phyloP scores from a whole-genome alignment of 2,113 vertebrate species.

The Argyrosomus japonicus region DNA sequence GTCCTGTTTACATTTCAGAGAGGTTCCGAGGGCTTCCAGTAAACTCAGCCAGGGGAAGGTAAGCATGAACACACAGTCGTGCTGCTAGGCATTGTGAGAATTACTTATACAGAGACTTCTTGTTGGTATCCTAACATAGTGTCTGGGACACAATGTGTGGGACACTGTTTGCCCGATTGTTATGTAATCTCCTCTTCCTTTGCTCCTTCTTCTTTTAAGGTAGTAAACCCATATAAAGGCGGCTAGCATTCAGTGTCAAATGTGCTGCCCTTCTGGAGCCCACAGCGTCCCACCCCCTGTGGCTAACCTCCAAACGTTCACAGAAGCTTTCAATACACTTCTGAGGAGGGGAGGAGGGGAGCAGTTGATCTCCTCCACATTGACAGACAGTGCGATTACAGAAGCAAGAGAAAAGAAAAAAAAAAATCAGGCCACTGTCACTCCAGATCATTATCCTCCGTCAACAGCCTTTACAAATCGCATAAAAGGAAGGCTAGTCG shows the following conservation, averaged over 20 bases:
- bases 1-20: slow-evolving; percentile 79
- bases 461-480: slow-evolving; percentile 71
- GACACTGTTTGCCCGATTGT: slow-evolving; percentile 55
- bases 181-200: slow-evolving; percentile 61
- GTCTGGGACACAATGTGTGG: slow-evolving; percentile 26
- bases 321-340: slow-evolving; percentile 59
- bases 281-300: slow-evolving; percentile 41
- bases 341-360: slow-evolving; percentile 30
- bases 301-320: slow-evolving; percentile 67
- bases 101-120: slow-evolving; percentile 42
- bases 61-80: slow-evolving; percentile 43
- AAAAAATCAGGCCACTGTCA: slow-evolving; percentile 78
- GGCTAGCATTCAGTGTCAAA: slow-evolving; percentile 47
- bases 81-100: slow-evolving; percentile 55
- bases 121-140: slow-evolving; percentile 20
- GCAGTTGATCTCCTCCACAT: slow-evolving; percentile 51
- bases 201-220: slow-evolving; percentile 60
- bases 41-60: slow-evolving; percentile 71
- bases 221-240: slow-evolving; percentile 52
- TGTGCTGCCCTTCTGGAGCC: slow-evolving; percentile 43
- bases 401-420: slow-evolving; percentile 45
- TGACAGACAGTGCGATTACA: slow-evolving; percentile 58
- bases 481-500: slow-evolving; percentile 70
- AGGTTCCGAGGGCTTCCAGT: slow-evolving; percentile 62
- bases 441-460: slow-evolving; percentile 76